Evolutionary conservation across 2,888 invertebrate species (phyloP).

Genomic region (Hemicrepidius hirtus): DNA sequence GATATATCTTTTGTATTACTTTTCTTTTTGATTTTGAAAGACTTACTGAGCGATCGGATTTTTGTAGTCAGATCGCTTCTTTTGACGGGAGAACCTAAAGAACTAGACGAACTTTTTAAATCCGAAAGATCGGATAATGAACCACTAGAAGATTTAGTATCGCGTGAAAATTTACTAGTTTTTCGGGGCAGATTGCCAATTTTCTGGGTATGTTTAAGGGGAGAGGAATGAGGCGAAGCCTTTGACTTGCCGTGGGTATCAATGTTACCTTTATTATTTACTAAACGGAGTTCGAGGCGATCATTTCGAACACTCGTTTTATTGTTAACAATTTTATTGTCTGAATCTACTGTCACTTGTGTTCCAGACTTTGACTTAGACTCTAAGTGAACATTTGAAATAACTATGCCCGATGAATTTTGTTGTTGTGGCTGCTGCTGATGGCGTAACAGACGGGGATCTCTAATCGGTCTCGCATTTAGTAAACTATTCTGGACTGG

Average conservation of each 20-base stretch:
- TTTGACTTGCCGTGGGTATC: slow-evolving; percentile 57
- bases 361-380: slow-evolving; percentile 63
- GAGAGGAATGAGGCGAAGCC: slow-evolving; percentile 59
- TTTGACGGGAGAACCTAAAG: slow-evolving; percentile 69
- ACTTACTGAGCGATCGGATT: slow-evolving; percentile 57
- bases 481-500: slow-evolving; percentile 72
- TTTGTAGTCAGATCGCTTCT: slow-evolving; percentile 57
- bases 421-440: slow-evolving; percentile 63
- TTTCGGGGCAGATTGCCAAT: slow-evolving; percentile 58
- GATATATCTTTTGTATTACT: slow-evolving; percentile 37
- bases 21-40: slow-evolving; percentile 59
- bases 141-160: slow-evolving; percentile 50
- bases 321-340: slow-evolving; percentile 71
- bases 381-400: slow-evolving; percentile 65
- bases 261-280: slow-evolving; percentile 68
- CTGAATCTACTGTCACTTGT: slow-evolving; percentile 64
- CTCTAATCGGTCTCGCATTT: slow-evolving; percentile 67
- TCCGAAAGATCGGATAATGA: slow-evolving; percentile 31
- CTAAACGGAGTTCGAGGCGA: slow-evolving; percentile 70
- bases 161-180: slow-evolving; percentile 61
- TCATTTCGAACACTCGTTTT: slow-evolving; percentile 69
- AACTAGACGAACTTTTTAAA: slow-evolving; percentile 59
- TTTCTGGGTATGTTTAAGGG: slow-evolving; percentile 60
- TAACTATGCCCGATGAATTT: slow-evolving; percentile 53
- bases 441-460: slow-evolving; percentile 68